phyloP scores from a whole-genome alignment of 2,113 vertebrate genomes.

The Charina bottae region DNA sequence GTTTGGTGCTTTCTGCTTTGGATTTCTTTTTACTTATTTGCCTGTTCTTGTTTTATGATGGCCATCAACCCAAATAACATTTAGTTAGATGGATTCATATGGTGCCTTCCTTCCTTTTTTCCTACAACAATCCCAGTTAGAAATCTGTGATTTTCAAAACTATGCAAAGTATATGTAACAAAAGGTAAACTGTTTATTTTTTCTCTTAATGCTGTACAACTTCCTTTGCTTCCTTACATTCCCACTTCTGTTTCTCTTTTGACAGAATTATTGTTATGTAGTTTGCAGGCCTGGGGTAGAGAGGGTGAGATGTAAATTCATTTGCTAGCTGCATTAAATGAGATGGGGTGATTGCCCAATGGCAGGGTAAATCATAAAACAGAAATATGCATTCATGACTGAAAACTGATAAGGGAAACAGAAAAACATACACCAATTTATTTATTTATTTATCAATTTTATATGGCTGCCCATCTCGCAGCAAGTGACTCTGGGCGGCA shows the following conservation, averaged over 20 bases:
- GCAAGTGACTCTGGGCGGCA: too few relatives aligned
- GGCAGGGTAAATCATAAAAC: not conserved
- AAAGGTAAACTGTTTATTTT: not conserved
- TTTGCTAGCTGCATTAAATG: conserved; percentile 13
- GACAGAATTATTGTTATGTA: not conserved
- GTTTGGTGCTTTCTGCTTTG: not conserved
- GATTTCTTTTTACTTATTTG: not conserved
- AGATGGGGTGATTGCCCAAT: conserved; percentile 2
- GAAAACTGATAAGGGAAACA: conserved; percentile 23
- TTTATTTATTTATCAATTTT: too few relatives aligned
- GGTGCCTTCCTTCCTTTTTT: too few relatives aligned
- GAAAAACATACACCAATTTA: conserved; percentile 4
- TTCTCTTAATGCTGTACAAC: not conserved
- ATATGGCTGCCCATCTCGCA: too few relatives aligned
- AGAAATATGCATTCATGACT: not conserved
- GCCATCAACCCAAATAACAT: not conserved
- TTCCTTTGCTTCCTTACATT: not conserved
- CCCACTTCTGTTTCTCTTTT: not conserved
- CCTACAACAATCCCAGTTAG: not conserved
- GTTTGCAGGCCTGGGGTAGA: not conserved
- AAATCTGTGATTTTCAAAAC: not conserved
- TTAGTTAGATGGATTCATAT: not conserved
- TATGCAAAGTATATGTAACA: not conserved
- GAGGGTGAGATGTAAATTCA: conserved; percentile 11
- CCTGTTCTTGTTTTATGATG: not conserved